Evolutionary conservation across 2,888 invertebrate species (phyloP).

Genomic region (Tenthredo amoena): DNA sequence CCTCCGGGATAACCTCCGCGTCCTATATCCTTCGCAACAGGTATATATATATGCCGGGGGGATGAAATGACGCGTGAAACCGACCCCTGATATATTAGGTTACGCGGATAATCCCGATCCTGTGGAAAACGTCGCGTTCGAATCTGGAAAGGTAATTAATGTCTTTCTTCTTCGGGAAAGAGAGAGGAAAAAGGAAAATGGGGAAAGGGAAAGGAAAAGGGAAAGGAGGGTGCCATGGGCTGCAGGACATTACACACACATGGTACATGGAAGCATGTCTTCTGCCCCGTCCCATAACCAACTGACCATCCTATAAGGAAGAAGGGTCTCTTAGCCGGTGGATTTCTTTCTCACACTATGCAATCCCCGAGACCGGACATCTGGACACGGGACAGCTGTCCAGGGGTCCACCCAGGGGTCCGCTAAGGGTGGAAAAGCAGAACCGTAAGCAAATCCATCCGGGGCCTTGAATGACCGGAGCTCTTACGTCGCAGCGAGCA

Average conservation of each 20-base stretch:
- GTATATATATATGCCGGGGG: background rate
- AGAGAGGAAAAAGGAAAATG: background rate
- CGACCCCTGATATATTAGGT: constrained; percentile 21
- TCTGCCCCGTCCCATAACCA: background rate
- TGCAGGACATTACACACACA: constrained; percentile 6
- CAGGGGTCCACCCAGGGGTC: constrained; percentile 55
- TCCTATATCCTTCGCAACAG: background rate
- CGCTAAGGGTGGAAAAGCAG: background rate
- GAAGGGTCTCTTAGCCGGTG: constrained; percentile 38
- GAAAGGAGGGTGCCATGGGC: background rate
- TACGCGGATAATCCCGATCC: constrained; percentile 42
- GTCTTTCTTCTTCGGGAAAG: constrained; percentile 30
- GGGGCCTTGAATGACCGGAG: background rate
- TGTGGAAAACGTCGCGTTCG: background rate
- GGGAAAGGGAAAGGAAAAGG: background rate
- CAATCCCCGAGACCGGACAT: constrained; percentile 68
- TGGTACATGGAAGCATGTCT: background rate
- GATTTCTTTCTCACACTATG: constrained; percentile 39
- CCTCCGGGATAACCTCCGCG: background rate
- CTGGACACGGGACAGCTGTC: constrained; percentile 74
- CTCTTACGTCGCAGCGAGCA: constrained; percentile 4
- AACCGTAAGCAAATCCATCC: constrained; percentile 43
- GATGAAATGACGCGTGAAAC: constrained; percentile 20
- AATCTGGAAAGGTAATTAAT: constrained; percentile 42
- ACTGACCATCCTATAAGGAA: constrained; percentile 37